Evolutionary conservation across 2,113 vertebrate genomes (phyloP).

Genomic region (Sciurus niger): DNA sequence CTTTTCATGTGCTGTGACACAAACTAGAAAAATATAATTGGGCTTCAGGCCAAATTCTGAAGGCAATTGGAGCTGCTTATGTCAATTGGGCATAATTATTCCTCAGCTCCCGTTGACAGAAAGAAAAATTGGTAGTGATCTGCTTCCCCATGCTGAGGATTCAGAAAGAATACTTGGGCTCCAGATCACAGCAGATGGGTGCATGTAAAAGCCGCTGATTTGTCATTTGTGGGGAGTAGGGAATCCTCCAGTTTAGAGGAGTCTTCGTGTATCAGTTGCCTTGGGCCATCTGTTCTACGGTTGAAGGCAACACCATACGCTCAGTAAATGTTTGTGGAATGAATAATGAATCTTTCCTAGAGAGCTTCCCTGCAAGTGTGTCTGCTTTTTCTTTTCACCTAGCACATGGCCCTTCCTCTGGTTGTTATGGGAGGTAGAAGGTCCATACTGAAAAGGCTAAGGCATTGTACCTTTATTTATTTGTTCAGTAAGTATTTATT

Average conservation of each 20-base stretch:
- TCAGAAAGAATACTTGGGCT: slow-evolving; percentile 76
- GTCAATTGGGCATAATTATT: slow-evolving; percentile 83
- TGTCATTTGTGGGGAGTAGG: slow-evolving; percentile 80
- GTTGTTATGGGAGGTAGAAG: background rate
- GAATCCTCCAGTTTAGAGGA: slow-evolving; percentile 80
- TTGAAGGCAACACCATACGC: slow-evolving; percentile 48
- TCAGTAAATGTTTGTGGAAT: slow-evolving; percentile 64
- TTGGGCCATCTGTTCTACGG: slow-evolving; percentile 75
- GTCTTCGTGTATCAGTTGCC: slow-evolving; percentile 60
- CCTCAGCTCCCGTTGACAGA: slow-evolving; percentile 80
- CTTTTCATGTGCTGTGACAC: slow-evolving; percentile 77
- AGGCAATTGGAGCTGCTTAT: slow-evolving; percentile 80
- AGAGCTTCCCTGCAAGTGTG: background rate
- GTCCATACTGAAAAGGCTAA: background rate
- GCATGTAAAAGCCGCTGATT: slow-evolving; percentile 58
- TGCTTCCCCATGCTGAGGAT: slow-evolving; percentile 50
- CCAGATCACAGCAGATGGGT: slow-evolving; percentile 78
- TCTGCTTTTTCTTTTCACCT: slow-evolving; percentile 12
- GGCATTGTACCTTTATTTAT: background rate
- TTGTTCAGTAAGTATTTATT: slow-evolving; percentile 25
- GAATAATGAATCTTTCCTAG: slow-evolving; percentile 76
- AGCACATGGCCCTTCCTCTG: background rate
- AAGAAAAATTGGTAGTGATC: slow-evolving; percentile 83
- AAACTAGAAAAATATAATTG: slow-evolving; percentile 83
- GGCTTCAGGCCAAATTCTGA: slow-evolving; percentile 82